Evolutionary conservation across 2,113 vertebrate species (phyloP).

Genomic region (Larimichthys polyactis): DNA sequence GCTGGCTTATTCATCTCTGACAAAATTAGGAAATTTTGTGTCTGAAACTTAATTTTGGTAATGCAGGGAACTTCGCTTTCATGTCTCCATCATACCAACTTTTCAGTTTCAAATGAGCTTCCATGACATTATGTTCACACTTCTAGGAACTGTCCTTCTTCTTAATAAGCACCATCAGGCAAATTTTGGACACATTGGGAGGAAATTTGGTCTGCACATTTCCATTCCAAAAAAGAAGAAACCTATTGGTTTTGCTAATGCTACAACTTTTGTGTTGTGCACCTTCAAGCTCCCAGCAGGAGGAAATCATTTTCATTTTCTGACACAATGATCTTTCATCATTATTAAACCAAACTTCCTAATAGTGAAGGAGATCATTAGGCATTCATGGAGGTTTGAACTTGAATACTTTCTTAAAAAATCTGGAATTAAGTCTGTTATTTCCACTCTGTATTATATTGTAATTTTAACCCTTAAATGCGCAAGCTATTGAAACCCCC

Average conservation of each 20-base stretch:
- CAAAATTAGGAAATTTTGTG: background rate
- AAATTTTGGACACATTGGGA: background rate
- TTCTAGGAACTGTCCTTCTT: background rate
- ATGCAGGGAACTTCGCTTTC: background rate
- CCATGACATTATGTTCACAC: background rate
- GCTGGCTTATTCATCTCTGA: background rate
- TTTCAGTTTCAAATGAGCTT: background rate
- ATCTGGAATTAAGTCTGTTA: background rate
- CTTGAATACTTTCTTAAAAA: background rate
- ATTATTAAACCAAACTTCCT: conserved; percentile 4
- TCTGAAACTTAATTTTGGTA: background rate
- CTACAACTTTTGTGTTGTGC: background rate
- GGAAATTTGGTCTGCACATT: background rate
- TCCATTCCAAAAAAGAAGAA: background rate
- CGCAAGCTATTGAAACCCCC: no score
- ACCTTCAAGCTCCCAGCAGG: background rate
- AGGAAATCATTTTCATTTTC: conserved; percentile 5
- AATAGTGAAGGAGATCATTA: conserved; percentile 21
- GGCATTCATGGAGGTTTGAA: background rate
- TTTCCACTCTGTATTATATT: background rate
- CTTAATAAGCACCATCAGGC: background rate
- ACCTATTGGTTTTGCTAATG: background rate
- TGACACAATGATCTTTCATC: conserved; percentile 10
- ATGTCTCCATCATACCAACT: background rate
- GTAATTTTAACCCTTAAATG: no score